Evolutionary conservation across 2,888 invertebrate genomes (phyloP).

Genomic region (Volucella inflata): DNA sequence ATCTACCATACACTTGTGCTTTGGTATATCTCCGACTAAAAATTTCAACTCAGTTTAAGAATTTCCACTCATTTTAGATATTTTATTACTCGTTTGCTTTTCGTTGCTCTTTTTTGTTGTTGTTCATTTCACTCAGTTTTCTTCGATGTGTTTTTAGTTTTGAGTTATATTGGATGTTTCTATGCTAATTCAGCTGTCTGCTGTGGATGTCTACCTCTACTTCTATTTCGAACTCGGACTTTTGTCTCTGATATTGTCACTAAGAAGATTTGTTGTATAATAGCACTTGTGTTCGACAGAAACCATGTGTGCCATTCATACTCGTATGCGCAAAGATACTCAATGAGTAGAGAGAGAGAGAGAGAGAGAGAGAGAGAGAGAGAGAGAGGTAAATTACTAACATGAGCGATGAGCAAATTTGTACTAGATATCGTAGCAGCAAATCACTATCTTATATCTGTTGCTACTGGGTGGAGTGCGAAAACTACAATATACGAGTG

Average conservation of each 20-base stretch:
- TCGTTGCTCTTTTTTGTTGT: not conserved
- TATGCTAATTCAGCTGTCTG: no score
- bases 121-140: not conserved
- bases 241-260: no score
- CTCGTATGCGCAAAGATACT: not conserved
- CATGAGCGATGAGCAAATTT: not conserved
- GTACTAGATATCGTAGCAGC: no score
- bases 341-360: conserved; percentile 6
- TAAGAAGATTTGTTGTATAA: no score
- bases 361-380: not conserved
- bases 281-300: no score
- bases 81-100: conserved; percentile 8
- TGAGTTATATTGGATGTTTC: no score
- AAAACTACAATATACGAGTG: no score
- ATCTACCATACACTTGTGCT: not conserved
- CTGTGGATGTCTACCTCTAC: no score
- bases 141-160: not conserved
- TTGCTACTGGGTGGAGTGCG: no score
- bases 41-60: not conserved
- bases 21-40: not conserved
- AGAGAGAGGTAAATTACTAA: not conserved
- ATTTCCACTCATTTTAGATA: not conserved
- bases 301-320: no score
- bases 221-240: no score
- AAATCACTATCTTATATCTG: no score